Conservation (phyloP, 2,113 vertebrate species). For the Phrynocephalus versicolor region DNA sequence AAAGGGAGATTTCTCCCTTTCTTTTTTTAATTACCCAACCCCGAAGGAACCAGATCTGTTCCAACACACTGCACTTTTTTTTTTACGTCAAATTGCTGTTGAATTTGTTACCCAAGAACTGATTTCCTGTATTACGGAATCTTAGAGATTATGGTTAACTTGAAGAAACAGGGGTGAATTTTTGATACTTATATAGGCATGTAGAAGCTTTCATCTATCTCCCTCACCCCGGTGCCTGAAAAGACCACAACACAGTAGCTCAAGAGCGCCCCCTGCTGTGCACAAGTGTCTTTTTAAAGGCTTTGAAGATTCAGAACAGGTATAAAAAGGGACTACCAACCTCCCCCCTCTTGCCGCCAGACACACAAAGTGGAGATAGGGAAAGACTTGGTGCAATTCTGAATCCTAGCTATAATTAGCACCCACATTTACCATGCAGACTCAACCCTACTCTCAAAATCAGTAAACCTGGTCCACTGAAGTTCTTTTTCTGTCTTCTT, state of each 20-base stretch:
- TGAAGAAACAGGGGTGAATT: constrained; percentile 79
- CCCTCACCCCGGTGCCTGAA: constrained; percentile 42
- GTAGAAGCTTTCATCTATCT: constrained; percentile 39
- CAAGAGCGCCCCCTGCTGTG: constrained; percentile 93
- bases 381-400: not conserved
- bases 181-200: constrained; percentile 63
- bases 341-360: too few relatives aligned
- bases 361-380: fast-evolving
- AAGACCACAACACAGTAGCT: constrained; percentile 66
- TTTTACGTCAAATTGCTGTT: constrained; percentile 79
- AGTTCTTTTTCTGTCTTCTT: constrained; percentile 60
- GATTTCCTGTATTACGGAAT: constrained; percentile 82
- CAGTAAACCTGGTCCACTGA: constrained; percentile 48
- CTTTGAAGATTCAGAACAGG: not conserved
- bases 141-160: constrained; percentile 75
- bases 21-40: constrained; percentile 62
- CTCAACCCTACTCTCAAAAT: constrained; percentile 23
- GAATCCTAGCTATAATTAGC: constrained; percentile 14
- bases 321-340: not conserved
- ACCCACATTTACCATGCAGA: not conserved
- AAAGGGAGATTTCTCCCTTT: constrained; percentile 53
- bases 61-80: constrained; percentile 71
- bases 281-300: not conserved
- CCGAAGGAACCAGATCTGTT: constrained; percentile 68
- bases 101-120: constrained; percentile 80